Evolutionary conservation across 1,140 invertebrate species (phyloP).

Genomic region (Colletes gigas): DNA sequence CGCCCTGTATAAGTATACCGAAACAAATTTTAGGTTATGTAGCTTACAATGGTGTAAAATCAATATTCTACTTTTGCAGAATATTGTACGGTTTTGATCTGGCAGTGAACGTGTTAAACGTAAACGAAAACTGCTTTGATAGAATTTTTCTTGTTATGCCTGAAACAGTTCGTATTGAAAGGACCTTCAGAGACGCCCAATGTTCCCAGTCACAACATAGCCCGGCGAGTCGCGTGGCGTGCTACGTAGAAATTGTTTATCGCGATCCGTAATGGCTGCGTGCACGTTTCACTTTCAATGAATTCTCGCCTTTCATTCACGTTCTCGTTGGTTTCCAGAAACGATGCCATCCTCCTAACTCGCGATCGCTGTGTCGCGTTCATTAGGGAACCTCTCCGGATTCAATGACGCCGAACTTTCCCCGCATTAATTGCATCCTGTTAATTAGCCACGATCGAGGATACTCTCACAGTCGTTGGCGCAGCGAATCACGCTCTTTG

Average conservation of each 20-base stretch:
- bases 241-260: constrained; percentile 7
- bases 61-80: no score
- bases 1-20: no score
- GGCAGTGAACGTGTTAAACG: no score
- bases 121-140: no score
- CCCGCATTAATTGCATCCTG: constrained; percentile 26
- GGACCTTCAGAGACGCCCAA: neutral
- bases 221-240: neutral
- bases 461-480: no score
- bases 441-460: constrained; percentile 26
- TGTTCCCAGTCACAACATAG: constrained; percentile 8
- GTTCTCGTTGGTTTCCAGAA: constrained; percentile 20
- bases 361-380: neutral
- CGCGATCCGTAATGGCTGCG: constrained; percentile 5
- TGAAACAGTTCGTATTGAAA: no score
- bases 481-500: neutral
- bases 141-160: no score
- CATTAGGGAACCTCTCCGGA: neutral
- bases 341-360: neutral
- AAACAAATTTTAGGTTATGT: no score
- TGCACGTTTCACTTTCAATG: constrained; percentile 41
- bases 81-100: no score
- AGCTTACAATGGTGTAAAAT: no score
- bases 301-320: constrained; percentile 21
- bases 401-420: constrained; percentile 16